Evolutionary conservation across 2,888 invertebrate species (phyloP).

Genomic region (Polydrusus tereticollis): DNA sequence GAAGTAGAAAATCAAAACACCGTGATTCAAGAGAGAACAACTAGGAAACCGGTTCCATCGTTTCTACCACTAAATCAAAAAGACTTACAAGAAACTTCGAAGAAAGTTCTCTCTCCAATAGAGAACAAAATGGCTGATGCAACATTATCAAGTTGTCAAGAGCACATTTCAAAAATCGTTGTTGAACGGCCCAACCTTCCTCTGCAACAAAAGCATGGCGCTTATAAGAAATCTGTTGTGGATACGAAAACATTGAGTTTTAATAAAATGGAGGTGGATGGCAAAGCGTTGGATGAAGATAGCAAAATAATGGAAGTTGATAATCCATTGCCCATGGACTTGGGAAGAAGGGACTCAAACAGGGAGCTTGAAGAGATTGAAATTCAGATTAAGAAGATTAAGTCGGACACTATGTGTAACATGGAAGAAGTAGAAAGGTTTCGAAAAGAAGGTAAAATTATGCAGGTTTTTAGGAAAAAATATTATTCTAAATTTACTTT

Average conservation of each 20-base stretch:
- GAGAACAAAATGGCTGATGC: conserved; percentile 71
- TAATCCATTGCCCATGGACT: conserved; percentile 35
- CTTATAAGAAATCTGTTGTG: not conserved
- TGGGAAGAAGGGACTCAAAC: conserved; percentile 60
- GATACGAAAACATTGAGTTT: conserved; percentile 49
- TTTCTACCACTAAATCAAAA: conserved; percentile 29
- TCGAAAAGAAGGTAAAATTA: conserved; percentile 60
- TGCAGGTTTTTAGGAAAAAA: not conserved
- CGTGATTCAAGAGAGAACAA: conserved; percentile 8
- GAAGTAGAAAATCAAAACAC: not conserved
- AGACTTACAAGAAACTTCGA: not conserved
- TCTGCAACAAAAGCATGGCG: conserved; percentile 31
- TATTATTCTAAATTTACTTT: too few species aligned
- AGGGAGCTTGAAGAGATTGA: conserved; percentile 61
- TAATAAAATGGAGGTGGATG: conserved; percentile 46
- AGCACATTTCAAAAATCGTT: conserved; percentile 65
- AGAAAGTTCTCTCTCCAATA: conserved; percentile 53
- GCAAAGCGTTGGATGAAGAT: conserved; percentile 4
- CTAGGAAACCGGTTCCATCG: conserved; percentile 26
- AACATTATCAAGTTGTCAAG: conserved; percentile 72
- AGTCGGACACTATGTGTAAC: conserved; percentile 60
- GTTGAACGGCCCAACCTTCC: conserved; percentile 43
- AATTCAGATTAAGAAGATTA: conserved; percentile 59
- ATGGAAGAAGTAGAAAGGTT: conserved; percentile 62
- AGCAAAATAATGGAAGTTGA: conserved; percentile 54